Conservation (phyloP, 2,888 invertebrate genomes). For the Allolobophora icterica region DNA sequence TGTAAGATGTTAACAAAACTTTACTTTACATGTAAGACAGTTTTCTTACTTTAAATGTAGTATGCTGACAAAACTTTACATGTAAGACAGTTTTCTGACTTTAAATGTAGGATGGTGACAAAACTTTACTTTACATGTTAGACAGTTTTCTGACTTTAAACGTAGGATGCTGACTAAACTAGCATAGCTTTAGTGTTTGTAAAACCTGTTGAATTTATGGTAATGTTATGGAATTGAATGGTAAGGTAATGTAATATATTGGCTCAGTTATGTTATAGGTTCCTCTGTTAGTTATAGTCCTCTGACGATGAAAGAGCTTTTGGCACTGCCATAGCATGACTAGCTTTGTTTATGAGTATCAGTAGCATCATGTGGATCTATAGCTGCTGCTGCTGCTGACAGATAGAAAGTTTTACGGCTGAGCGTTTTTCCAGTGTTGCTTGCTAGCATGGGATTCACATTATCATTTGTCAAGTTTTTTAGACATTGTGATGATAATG, state of each 20-base stretch:
- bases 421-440: no score
- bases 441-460: no score
- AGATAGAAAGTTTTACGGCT: no score
- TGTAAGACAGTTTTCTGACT: background rate
- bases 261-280: background rate
- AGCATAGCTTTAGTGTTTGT: background rate
- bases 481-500: background rate
- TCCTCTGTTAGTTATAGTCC: background rate
- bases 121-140: background rate
- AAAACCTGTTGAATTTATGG: background rate
- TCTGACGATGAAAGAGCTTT: background rate
- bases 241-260: background rate
- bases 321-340: background rate
- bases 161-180: background rate
- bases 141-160: no score
- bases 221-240: background rate
- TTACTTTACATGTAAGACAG: background rate
- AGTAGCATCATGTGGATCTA: background rate
- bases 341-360: background rate
- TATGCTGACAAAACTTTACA: background rate
- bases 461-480: no score
- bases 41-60: background rate
- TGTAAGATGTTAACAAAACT: background rate
- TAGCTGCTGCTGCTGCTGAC: no score
- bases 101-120: background rate